Conservation (phyloP, 2,797 vertebrate genomes). For the Megalops cyprinoides region DNA sequence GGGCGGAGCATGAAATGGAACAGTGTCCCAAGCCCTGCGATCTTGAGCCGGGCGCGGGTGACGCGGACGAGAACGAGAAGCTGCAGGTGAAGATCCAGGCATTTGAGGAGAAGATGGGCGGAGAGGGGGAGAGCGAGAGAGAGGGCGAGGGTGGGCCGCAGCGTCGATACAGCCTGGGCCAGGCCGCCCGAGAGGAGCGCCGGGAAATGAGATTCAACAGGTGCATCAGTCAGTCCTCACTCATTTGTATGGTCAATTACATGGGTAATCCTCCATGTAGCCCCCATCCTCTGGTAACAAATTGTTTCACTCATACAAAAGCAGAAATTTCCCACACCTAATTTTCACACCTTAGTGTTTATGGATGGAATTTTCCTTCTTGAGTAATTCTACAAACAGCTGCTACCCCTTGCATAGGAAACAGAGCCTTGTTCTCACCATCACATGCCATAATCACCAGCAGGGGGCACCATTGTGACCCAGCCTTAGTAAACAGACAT, state of each 20-base stretch:
- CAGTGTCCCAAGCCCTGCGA: slow-evolving; percentile 53
- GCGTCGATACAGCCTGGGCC: slow-evolving; percentile 80
- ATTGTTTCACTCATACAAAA: too few relatives aligned
- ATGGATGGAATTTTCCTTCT: neutral
- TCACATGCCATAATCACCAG: neutral
- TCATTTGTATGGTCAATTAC: too few relatives aligned
- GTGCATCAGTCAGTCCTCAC: slow-evolving; percentile 61
- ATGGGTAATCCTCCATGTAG: too few relatives aligned
- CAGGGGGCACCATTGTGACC: neutral
- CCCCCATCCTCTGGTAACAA: too few relatives aligned
- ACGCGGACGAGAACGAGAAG: slow-evolving; percentile 67
- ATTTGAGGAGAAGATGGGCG: slow-evolving; percentile 78
- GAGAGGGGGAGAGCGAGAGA: slow-evolving; percentile 66
- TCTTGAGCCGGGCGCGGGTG: slow-evolving; percentile 51
- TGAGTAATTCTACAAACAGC: neutral
- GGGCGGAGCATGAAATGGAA: slow-evolving; percentile 61
- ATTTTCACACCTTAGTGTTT: neutral
- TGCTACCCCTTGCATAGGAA: neutral
- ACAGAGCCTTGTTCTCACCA: neutral
- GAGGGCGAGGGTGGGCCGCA: slow-evolving; percentile 63
- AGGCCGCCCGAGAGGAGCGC: slow-evolving; percentile 78
- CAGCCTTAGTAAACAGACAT: neutral
- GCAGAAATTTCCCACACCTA: too few relatives aligned
- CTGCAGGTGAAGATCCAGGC: slow-evolving; percentile 83
- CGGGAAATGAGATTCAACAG: slow-evolving; percentile 87